A percentile compares a stretch with the other conserved stretches of the same genome.
Evolutionary conservation across 2,888 invertebrate genomes (phyloP).

Genomic region (Platynereis dumerilii): DNA sequence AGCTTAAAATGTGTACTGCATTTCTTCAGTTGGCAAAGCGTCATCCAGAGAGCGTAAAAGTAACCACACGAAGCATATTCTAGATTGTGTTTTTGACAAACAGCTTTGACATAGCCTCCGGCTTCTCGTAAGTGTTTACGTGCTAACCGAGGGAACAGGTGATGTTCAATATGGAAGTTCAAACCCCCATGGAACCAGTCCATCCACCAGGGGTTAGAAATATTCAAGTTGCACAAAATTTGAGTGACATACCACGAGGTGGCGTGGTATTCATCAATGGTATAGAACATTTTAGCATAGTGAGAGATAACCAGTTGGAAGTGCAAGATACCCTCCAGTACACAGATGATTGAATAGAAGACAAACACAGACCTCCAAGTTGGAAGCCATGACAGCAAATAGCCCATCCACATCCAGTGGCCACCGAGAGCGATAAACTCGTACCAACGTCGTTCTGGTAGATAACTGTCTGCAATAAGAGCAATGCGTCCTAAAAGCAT

Average conservation of each 20-base stretch:
- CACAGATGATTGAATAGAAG: constrained; percentile 29
- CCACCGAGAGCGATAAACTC: constrained; percentile 26
- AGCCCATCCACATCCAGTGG: constrained; percentile 33
- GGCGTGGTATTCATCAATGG: constrained; percentile 26
- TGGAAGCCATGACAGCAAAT: constrained; percentile 27
- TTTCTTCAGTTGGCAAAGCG: constrained; percentile 29
- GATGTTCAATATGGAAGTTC: constrained; percentile 37
- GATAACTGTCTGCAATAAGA: constrained; percentile 31
- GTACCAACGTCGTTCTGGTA: constrained; percentile 31
- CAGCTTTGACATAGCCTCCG: constrained; percentile 20
- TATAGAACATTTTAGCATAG: constrained; percentile 34
- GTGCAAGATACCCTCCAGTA: constrained; percentile 33
- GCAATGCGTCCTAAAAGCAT: constrained; percentile 28
- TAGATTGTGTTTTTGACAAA: constrained; percentile 33
- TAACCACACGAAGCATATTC: constrained; percentile 32
- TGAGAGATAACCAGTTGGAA: constrained; percentile 35
- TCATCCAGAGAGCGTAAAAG: constrained; percentile 22
- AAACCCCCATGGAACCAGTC: constrained; percentile 38
- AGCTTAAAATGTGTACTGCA: constrained; percentile 21
- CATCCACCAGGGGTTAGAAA: constrained; percentile 27
- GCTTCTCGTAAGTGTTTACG: constrained; percentile 27
- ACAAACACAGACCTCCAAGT: constrained; percentile 27
- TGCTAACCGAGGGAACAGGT: constrained; percentile 33
- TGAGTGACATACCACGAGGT: constrained; percentile 29
- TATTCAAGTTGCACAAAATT: constrained; percentile 33